Evolutionary conservation across 2,888 invertebrate species (phyloP).

Genomic region (Sclerodermus sp.): DNA sequence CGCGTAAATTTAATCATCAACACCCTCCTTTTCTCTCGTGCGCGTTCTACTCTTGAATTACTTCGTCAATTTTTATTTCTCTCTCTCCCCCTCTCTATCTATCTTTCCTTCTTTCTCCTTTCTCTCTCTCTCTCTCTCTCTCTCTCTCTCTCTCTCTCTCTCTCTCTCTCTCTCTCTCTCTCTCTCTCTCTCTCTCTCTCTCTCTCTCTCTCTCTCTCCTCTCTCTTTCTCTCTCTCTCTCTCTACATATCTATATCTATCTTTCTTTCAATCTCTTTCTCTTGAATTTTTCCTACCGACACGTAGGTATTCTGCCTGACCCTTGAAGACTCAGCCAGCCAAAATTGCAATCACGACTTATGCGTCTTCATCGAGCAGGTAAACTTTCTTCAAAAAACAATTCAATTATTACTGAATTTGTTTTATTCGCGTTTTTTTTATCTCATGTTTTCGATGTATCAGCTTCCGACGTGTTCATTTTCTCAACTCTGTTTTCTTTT

Average conservation of each 20-base stretch:
- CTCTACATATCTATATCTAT: too few relatives aligned
- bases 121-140: not conserved
- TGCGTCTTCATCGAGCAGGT: constrained; percentile 58
- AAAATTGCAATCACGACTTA: constrained; percentile 52
- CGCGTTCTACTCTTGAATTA: not conserved
- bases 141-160: not conserved
- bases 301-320: not conserved
- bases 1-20: not conserved
- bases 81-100: constrained; percentile 3
- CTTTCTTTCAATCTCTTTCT: not conserved
- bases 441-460: too few relatives aligned
- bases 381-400: too few relatives aligned
- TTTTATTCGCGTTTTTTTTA: too few relatives aligned
- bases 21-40: constrained; percentile 5
- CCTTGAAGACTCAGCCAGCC: not conserved
- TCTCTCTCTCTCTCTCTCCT: constrained; percentile 2
- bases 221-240: constrained; percentile 1
- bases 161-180: not conserved
- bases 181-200: constrained; percentile 4
- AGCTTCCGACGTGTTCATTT: too few relatives aligned
- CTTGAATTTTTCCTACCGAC: not conserved
- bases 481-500: too few relatives aligned
- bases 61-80: not conserved
- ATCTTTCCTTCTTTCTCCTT: not conserved
- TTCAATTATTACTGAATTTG: too few relatives aligned